Base-by-base conservation (phyloP, 2,888 invertebrate species). In the Leucozona laternaria region DNA sequence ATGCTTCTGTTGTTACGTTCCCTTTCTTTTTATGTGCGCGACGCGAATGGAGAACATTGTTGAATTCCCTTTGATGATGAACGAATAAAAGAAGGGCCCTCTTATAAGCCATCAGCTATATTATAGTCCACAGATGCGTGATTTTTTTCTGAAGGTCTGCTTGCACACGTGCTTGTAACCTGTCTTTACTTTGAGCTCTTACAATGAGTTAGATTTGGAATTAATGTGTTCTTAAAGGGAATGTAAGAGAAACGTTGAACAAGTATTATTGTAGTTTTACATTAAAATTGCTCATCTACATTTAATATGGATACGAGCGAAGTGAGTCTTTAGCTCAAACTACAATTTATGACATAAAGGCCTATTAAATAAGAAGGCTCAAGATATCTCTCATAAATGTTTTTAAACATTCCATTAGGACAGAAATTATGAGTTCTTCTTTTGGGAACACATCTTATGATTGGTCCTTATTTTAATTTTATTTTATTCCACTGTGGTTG, bases 1-100 rank as follows among this genome's bases (percentile, higher is more conserved):
- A 86, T 78, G 79, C 86, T 82, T 78, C 86, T 82, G 77, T 60
- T 79, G 78, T 86, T 86, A 75, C 86, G 78, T 79, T 75, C 48
- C 68, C 68, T 68, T 68, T 58, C 17, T 78, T 75, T 75, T 81
- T 82, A 78, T 78, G 68, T 71, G 64, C 76, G 64, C 28, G 68
- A 66, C n/a, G 48, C 57, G 34, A 71, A 37, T 70, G 7, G 50
- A 75, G 55, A 71, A 71, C 86, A 78, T 66, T 81, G 22, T 66
- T 81, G 22, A 72, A 68, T 81, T 82, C 82, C 78, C 82, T 86
- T 82, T 64, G 34, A 70, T 78, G 71, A 58, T 48, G 31, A 28
- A 55, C 40, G 57, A 20, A 55, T 43, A 13, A 58, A 68, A 68
- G 75, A 84, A 84, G 79, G 84, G 84, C 48, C 15, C 10, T 75